Percentiles rank a stretch among this genome's conserved stretches.
Conservation (phyloP, 2,113 vertebrate species). For the Merops nubicus region DNA sequence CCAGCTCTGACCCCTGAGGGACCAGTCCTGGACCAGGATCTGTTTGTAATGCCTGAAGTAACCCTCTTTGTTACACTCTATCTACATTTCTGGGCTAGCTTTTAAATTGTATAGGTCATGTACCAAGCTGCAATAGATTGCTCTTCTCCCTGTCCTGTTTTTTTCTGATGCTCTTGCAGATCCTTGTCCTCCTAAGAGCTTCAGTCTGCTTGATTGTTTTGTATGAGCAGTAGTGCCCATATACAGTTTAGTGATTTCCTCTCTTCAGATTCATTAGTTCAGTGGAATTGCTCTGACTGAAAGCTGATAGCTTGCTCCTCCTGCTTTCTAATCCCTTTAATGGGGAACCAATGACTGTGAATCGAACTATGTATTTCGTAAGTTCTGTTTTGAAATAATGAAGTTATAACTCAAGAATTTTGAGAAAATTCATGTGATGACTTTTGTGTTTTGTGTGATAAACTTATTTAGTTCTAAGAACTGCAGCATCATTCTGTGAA, state of each 20-base stretch:
- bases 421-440: background rate
- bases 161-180: background rate
- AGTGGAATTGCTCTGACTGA: background rate
- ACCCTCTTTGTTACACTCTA: background rate
- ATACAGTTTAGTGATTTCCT: background rate
- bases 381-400: background rate
- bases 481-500: background rate
- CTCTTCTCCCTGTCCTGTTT: background rate
- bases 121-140: background rate
- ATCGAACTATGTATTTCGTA: background rate
- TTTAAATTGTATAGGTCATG: background rate
- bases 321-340: background rate
- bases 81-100: background rate
- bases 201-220: background rate
- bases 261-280: background rate
- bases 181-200: background rate
- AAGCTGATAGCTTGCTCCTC: background rate
- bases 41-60: background rate
- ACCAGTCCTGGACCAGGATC: background rate
- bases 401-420: background rate
- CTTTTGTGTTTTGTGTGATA: background rate
- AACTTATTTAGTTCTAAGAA: background rate
- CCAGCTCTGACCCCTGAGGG: too few species aligned
- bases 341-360: background rate
- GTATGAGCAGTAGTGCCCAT: background rate